Evolutionary conservation across 2,113 vertebrate genomes (phyloP).

Genomic region (Poeciliopsis prolifica): DNA sequence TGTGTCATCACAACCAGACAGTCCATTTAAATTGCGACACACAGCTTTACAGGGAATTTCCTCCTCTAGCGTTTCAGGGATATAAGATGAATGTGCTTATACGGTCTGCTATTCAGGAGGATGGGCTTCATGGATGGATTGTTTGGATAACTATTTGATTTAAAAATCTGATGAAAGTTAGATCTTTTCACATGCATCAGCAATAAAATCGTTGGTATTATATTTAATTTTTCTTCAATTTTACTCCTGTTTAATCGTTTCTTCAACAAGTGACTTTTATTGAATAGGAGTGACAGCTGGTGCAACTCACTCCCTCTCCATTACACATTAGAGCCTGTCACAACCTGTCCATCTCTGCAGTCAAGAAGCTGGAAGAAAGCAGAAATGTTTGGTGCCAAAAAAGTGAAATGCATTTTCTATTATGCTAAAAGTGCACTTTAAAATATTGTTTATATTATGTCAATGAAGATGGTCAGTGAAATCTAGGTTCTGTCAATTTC

Average conservation of each 20-base stretch:
- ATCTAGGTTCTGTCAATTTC: slow-evolving; percentile 26
- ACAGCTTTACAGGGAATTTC: slow-evolving; percentile 32
- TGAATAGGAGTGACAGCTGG: slow-evolving; percentile 36
- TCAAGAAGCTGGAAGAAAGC: slow-evolving; percentile 30
- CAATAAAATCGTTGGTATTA: background rate
- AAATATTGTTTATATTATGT: slow-evolving; percentile 46
- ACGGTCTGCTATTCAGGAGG: slow-evolving; percentile 1
- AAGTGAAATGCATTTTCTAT: slow-evolving; percentile 58
- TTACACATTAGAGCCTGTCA: slow-evolving; percentile 42
- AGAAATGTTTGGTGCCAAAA: slow-evolving; percentile 38
- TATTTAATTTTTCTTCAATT: slow-evolving; percentile 17
- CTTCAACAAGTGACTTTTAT: slow-evolving; percentile 21
- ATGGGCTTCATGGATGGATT: slow-evolving; percentile 28
- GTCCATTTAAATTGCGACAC: slow-evolving; percentile 50
- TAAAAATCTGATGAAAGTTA: slow-evolving; percentile 16
- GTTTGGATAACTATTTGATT: slow-evolving; percentile 10
- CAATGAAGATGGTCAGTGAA: slow-evolving; percentile 50
- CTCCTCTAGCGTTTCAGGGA: slow-evolving; percentile 22
- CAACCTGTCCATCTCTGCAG: slow-evolving; percentile 30
- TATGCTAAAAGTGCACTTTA: slow-evolving; percentile 53
- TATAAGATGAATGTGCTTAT: slow-evolving; percentile 12
- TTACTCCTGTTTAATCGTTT: slow-evolving; percentile 22
- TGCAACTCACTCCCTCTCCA: slow-evolving; percentile 27
- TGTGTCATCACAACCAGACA: slow-evolving; percentile 66
- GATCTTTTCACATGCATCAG: slow-evolving; percentile 15